A percentile compares a stretch with the other conserved stretches of the same genome.
phyloP scores from a whole-genome alignment of 2,888 invertebrate species.

The Sminthurinus aureus region DNA sequence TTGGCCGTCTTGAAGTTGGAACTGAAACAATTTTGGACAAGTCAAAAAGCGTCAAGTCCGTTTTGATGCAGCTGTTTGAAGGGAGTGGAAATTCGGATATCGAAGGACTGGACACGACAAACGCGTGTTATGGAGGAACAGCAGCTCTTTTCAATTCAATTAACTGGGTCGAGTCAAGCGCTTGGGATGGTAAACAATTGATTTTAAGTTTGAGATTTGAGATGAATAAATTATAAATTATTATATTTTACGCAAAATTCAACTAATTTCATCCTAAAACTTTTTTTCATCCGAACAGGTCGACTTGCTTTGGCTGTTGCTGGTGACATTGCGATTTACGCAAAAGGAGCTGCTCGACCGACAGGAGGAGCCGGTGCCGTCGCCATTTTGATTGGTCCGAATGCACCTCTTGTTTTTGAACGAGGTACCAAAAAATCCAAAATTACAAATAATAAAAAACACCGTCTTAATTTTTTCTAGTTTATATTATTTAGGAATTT shows the following conservation, averaged over 20 bases:
- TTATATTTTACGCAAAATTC: too few relatives aligned
- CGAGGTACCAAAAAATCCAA: conserved; percentile 65
- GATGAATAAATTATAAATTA: too few relatives aligned
- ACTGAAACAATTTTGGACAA: conserved; percentile 99
- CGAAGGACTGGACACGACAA: conserved; percentile 96
- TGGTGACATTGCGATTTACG: conserved; percentile 97
- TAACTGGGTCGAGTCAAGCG: conserved; percentile 95
- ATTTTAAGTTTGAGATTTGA: too few relatives aligned
- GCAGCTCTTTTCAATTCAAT: conserved; percentile 95
- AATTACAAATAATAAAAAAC: background rate
- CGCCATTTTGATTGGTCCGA: conserved; percentile 93
- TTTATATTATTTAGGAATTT: too few relatives aligned
- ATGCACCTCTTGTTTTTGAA: conserved; percentile 92
- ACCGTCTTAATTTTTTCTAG: background rate
- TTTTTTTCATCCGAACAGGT: conserved; percentile 61
- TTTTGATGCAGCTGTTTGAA: conserved; percentile 95
- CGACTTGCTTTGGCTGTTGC: conserved; percentile 92
- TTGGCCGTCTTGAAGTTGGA: conserved; percentile 95
- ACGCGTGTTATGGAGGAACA: conserved; percentile 99
- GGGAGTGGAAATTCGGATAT: conserved; percentile 87
- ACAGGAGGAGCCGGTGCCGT: conserved; percentile 98
- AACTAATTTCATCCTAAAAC: too few relatives aligned
- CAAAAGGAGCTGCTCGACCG: conserved; percentile 90
- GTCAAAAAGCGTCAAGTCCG: conserved; percentile 97
- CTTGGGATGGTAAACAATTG: conserved; percentile 82